Evolutionary conservation across 30 jellyfish, hydroid and myxozoan species (phyloP), one percentile per base, ranked within the genome.

Genomic region (Aurelia sp.): DNA sequence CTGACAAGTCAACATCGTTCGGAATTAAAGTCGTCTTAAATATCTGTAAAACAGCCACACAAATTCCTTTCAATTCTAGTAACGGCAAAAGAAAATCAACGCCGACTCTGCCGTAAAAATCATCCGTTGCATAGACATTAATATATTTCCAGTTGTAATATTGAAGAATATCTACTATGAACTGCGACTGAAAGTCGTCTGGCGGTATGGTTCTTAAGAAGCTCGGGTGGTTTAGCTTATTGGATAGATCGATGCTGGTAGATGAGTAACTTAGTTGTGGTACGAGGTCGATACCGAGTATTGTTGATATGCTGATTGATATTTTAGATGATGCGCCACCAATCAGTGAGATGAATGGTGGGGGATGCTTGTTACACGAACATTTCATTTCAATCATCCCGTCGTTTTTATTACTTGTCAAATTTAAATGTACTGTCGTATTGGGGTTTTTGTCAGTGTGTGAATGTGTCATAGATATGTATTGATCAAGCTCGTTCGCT

Each of bases 201-300:
- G 97, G 88, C 23, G 98, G 98, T 20, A 87, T 85, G 10, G 98
- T 93, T 22, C 98, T 78, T 20, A 93, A 58, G 83, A 93, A 93
- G 85, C 82, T 86, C 41, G 97, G 97, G 79, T 93, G 76, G 17
- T 44, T 27, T 1, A 16, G 12, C 60, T 81, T 79, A 53, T 88
- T 44, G 11, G 93, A 75, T 6, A 93, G 91, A 10, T 44, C 93
- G 13, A 73, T 63, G 59, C 97, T 88, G 13, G 98, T 93, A 9
- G 98, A 67, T 11, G 98, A 93, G 81, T 93, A 93, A 37, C 97
- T 89, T 17, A 93, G 72, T 64, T 88, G 97, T 20, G 98, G 97
- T 27, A 89, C 74, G 6, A 17, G 20, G 65, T 83, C 94, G 19
- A 90, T 88, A 23, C 91, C 65, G 53, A 93, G 71, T 10, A 93